These are phyloP conservation scores for Lordiphosa andalusiaca DNA, from an alignment of 2,888 invertebrate species.

Conservation along the genomic window DNA sequence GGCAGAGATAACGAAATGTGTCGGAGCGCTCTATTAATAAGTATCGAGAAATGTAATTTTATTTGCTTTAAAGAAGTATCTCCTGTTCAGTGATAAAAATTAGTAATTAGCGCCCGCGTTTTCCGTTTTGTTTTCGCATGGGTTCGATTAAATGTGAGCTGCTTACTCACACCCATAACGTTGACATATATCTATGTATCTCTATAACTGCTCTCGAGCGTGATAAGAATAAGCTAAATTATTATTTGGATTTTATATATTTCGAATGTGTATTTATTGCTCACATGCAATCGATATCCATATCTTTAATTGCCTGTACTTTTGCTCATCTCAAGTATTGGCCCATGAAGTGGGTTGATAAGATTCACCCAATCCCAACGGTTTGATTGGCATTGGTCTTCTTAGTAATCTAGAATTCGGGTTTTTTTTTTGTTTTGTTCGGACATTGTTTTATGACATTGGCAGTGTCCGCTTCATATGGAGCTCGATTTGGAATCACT, in stretches of 20 bases:
- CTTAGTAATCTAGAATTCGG: no score
- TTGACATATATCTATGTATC: no score
- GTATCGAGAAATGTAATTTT: slow-evolving; percentile 46
- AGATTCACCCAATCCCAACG: slow-evolving; percentile 40
- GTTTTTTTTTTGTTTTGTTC: no score
- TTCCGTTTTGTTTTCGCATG: slow-evolving; percentile 19
- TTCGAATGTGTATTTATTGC: slow-evolving; percentile 12
- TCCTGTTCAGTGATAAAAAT: slow-evolving; percentile 40
- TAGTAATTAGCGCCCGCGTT: slow-evolving; percentile 49
- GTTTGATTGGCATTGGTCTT: slow-evolving; percentile 18
- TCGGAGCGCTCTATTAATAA: slow-evolving; percentile 51
- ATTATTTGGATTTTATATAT: no score
- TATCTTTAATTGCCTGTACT: slow-evolving; percentile 27
- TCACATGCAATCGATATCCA: slow-evolving; percentile 20
- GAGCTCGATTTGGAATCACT: neutral
- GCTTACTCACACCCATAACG: slow-evolving; percentile 16
- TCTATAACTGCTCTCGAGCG: no score
- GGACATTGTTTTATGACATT: slow-evolving; percentile 1
- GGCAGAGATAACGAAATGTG: slow-evolving; percentile 51
- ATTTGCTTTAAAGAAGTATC: slow-evolving; percentile 40
- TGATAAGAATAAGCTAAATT: no score
- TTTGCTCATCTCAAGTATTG: slow-evolving; percentile 21
- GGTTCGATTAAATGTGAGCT: slow-evolving; percentile 48
- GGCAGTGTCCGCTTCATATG: neutral
- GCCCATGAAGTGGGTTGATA: slow-evolving; percentile 48